Conservation (phyloP, 2,888 invertebrate species). For the Physocephala rufipes region DNA sequence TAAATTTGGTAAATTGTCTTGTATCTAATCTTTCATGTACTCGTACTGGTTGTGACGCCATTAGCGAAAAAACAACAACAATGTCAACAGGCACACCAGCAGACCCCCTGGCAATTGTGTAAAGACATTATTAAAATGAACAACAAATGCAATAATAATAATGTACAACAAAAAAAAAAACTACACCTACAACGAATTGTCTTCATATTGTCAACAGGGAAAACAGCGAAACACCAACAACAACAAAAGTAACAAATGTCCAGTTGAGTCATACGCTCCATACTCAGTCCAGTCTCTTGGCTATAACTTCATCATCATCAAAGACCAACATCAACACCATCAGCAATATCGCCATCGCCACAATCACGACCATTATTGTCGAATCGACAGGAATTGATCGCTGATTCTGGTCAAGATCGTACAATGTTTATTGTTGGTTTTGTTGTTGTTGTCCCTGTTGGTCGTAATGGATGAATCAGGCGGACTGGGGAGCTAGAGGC, state of each 20-base stretch:
- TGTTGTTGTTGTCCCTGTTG: not conserved
- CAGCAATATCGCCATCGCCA: not conserved
- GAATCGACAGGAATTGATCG: not conserved
- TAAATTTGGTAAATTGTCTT: not conserved
- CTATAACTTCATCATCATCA: slow-evolving; percentile 5
- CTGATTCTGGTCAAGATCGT: not conserved
- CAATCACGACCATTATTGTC: not conserved
- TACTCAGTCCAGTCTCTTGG: too few species aligned
- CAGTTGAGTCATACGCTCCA: too few species aligned
- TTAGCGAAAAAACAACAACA: not conserved
- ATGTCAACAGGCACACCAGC: not conserved
- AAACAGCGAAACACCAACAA: not conserved
- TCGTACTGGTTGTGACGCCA: not conserved
- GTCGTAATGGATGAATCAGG: too few species aligned
- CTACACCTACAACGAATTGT: not conserved
- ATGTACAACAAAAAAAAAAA: not conserved
- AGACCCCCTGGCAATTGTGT: too few species aligned
- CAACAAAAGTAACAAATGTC: not conserved
- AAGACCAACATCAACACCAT: not conserved
- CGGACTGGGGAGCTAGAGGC: too few species aligned
- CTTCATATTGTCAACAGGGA: not conserved
- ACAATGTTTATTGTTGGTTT: not conserved
- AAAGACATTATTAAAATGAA: too few species aligned
- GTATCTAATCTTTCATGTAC: not conserved
- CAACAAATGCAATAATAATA: too few species aligned